Conservation (phyloP, 2,113 vertebrate species). For the Eolophus roseicapilla region DNA sequence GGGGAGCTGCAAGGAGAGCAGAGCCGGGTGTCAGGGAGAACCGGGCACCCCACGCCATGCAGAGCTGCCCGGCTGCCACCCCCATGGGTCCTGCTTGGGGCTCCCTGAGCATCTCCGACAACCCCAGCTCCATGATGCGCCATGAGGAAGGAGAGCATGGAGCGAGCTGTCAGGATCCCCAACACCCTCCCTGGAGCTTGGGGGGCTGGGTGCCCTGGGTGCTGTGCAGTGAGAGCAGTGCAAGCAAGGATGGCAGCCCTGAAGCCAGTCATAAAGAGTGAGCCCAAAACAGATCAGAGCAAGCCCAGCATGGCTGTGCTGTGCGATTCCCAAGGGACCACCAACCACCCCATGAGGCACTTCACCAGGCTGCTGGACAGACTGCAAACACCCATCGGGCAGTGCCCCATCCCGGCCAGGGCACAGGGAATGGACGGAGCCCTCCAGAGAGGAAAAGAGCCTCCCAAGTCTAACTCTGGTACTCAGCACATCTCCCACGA, state of each 20-base stretch:
- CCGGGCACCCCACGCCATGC: accelerated
- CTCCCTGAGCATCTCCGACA: not conserved
- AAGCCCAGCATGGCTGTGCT: accelerated
- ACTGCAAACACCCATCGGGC: accelerated
- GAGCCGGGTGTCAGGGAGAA: not conserved
- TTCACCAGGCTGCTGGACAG: not conserved
- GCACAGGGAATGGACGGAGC: not conserved
- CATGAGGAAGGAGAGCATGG: not conserved
- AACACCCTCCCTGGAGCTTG: accelerated
- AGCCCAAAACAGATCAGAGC: not conserved
- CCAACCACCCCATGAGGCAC: too few relatives aligned
- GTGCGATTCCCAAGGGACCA: not conserved
- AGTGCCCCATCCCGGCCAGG: not conserved
- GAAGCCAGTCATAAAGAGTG: not conserved
- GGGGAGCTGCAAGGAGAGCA: conserved; percentile 82
- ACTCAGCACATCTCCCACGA: not conserved
- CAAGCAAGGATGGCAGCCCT: not conserved
- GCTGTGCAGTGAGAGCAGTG: not conserved
- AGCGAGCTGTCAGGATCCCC: not conserved
- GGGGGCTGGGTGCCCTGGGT: not conserved
- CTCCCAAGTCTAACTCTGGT: not conserved
- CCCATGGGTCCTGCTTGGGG: accelerated
- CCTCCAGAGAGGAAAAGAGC: not conserved
- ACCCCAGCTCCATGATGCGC: not conserved
- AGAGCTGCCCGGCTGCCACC: not conserved